phyloP scores from a whole-genome alignment of 2,113 vertebrate genomes.

The Cygnus buccinator region DNA sequence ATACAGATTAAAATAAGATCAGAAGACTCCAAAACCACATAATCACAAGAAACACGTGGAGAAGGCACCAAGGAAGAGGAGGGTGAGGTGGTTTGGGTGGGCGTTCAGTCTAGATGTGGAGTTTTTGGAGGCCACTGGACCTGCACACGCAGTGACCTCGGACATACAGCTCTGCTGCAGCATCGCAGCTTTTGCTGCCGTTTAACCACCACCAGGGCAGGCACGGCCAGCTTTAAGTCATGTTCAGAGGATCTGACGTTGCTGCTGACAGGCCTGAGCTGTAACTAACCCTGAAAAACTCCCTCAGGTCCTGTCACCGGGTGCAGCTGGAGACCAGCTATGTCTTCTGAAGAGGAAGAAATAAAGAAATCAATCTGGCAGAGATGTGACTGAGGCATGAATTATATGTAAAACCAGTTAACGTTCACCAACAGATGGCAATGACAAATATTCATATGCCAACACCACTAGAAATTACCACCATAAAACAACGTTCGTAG shows the following conservation, averaged over 20 bases:
- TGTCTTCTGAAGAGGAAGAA: neutral
- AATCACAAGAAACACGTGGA: neutral
- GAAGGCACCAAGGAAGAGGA: neutral
- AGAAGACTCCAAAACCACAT: neutral
- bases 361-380: neutral
- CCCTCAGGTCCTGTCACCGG: neutral
- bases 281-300: neutral
- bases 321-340: neutral
- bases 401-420: neutral
- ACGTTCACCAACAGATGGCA: neutral
- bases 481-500: neutral
- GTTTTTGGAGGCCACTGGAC: neutral
- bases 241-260: neutral
- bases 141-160: fast-evolving
- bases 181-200: neutral
- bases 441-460: neutral
- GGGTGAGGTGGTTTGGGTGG: neutral
- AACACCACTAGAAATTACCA: neutral
- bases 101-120: neutral
- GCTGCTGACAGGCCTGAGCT: neutral
- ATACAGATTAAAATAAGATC: neutral
- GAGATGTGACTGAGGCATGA: neutral
- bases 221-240: neutral
- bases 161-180: neutral
- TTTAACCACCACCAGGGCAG: neutral